Percentiles rank a stretch among this genome's conserved stretches.
phyloP scores from a whole-genome alignment of 2,113 vertebrate genomes.

The Calyptommatus sinebrachiatus region DNA sequence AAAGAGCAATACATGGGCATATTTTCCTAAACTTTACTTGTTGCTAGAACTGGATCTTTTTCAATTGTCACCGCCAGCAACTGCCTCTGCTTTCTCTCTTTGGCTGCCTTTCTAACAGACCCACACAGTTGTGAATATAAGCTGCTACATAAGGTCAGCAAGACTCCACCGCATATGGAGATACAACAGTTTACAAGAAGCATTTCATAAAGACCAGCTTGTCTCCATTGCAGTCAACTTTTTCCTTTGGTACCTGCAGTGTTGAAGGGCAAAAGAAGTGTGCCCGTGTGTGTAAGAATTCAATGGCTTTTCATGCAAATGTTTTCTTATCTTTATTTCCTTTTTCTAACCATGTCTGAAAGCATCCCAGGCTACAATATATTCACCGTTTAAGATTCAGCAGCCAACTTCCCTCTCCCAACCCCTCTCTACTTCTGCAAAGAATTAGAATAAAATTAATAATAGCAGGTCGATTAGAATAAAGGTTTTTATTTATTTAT shows the following conservation, averaged over 20 bases:
- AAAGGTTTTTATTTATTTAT: constrained; percentile 49
- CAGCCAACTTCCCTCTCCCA: constrained; percentile 34
- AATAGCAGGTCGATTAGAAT: constrained; percentile 57
- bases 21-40: background rate
- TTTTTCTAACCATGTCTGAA: constrained; percentile 44
- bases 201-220: constrained; percentile 51
- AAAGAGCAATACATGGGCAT: background rate
- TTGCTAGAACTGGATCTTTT: background rate
- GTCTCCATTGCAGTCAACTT: constrained; percentile 45
- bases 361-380: constrained; percentile 38
- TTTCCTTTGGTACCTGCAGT: constrained; percentile 46
- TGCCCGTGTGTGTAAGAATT: constrained; percentile 17
- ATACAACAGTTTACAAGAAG: constrained; percentile 33
- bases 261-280: constrained; percentile 27
- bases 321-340: constrained; percentile 50
- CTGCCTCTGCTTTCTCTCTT: constrained; percentile 32
- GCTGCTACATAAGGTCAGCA: constrained; percentile 49
- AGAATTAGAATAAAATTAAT: constrained; percentile 63
- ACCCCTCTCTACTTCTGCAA: constrained; percentile 47
- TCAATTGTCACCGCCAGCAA: background rate
- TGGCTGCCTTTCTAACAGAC: constrained; percentile 37
- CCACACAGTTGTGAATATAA: constrained; percentile 46
- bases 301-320: constrained; percentile 50
- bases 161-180: constrained; percentile 45
- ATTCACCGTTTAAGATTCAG: constrained; percentile 46